Conservation (phyloP, 2,888 invertebrate genomes). For the Parasteatoda lunata region DNA sequence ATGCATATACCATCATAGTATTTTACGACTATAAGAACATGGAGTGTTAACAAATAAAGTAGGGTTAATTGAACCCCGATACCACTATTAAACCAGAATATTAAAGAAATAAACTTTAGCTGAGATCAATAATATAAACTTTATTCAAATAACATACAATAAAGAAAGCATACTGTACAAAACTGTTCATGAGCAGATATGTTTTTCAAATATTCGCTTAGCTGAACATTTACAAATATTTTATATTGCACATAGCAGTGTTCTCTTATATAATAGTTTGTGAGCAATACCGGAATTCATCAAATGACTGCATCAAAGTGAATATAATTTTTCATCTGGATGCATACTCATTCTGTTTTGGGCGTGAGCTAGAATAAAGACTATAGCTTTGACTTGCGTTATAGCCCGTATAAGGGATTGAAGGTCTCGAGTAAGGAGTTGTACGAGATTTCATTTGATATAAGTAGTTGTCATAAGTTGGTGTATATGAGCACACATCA, state of each 20-base stretch:
- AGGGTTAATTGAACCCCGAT: too few species aligned
- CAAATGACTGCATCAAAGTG: neutral
- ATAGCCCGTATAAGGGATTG: conserved; percentile 37
- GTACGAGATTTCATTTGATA: conserved; percentile 59
- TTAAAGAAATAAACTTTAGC: too few species aligned
- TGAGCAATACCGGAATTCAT: conserved; percentile 31
- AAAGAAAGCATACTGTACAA: conserved; percentile 51
- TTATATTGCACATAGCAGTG: conserved; percentile 30
- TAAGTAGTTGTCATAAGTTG: conserved; percentile 64
- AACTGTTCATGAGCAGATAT: conserved; percentile 32
- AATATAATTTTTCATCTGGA: conserved; percentile 51
- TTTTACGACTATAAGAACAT: too few species aligned
- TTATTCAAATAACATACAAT: conserved; percentile 55
- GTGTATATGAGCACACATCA: conserved; percentile 60
- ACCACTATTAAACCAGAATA: too few species aligned
- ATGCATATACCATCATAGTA: too few species aligned
- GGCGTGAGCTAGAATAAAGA: conserved; percentile 48
- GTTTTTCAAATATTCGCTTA: conserved; percentile 7
- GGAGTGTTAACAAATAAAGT: too few species aligned
- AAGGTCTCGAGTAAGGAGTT: conserved; percentile 51
- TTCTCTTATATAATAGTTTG: conserved; percentile 4
- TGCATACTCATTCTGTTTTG: conserved; percentile 56
- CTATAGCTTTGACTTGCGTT: conserved; percentile 35
- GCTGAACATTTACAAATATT: conserved; percentile 4
- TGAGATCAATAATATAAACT: conserved; percentile 27